phyloP scores from a whole-genome alignment of 2,888 invertebrate species.

The Amitus sp. region DNA sequence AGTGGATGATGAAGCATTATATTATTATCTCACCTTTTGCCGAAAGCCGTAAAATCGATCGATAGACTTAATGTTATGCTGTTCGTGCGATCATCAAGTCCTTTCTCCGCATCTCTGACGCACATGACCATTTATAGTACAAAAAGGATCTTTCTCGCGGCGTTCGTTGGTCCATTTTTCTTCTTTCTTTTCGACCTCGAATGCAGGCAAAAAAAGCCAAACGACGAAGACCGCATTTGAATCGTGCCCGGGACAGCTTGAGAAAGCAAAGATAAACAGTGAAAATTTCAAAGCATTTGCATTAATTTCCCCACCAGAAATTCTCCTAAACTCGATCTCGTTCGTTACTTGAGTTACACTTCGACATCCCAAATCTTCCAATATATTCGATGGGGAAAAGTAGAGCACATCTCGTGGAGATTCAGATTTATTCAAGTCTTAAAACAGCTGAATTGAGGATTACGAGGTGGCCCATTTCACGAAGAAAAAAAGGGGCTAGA shows the following conservation, averaged over 20 bases:
- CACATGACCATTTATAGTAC: constrained; percentile 36
- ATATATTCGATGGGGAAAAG: constrained; percentile 41
- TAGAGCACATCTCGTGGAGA: constrained; percentile 39
- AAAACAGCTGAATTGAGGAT: constrained; percentile 37
- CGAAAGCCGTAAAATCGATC: constrained; percentile 23
- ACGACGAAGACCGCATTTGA: constrained; percentile 23
- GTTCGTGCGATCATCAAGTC: constrained; percentile 17
- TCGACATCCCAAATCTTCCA: constrained; percentile 37
- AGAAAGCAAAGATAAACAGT: constrained; percentile 12
- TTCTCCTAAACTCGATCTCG: constrained; percentile 27
- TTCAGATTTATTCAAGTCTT: constrained; percentile 42
- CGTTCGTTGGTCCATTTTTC: not conserved
- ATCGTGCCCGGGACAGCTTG: constrained; percentile 13
- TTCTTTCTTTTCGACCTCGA: constrained; percentile 24
- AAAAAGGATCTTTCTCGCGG: constrained; percentile 23
- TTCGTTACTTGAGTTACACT: constrained; percentile 31
- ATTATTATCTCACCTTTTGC: not conserved
- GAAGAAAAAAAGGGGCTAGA: constrained; percentile 33
- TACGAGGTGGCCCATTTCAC: constrained; percentile 38
- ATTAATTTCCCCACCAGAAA: not conserved
- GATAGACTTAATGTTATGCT: constrained; percentile 15
- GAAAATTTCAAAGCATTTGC: constrained; percentile 17
- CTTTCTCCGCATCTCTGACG: constrained; percentile 10
- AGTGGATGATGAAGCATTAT: too few relatives aligned
- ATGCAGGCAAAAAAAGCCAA: constrained; percentile 20